Percentiles rank a stretch among this genome's conserved stretches.
Evolutionary conservation across 2,888 invertebrate genomes (phyloP).

Genomic region (Dinocampus coccinellae): DNA sequence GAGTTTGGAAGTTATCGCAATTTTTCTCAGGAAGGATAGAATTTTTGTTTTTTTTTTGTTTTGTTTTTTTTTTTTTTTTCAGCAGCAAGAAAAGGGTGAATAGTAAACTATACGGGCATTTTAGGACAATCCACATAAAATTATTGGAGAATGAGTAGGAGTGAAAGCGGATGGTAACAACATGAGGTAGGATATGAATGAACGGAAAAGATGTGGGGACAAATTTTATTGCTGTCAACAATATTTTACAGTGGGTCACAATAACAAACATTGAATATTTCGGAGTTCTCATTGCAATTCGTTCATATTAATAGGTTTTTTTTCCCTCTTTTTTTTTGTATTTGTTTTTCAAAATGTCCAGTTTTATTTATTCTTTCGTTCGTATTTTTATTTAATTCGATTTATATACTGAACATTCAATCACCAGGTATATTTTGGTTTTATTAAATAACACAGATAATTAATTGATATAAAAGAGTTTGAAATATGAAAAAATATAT

Average conservation of each 20-base stretch:
- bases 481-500: too few species aligned
- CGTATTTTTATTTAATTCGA: background rate
- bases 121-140: background rate
- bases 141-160: background rate
- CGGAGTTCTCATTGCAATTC: background rate
- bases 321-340: too few species aligned
- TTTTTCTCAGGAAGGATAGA: background rate
- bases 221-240: constrained; percentile 2
- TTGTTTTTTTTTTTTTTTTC: too few species aligned
- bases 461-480: too few species aligned
- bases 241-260: constrained; percentile 4
- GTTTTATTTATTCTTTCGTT: background rate
- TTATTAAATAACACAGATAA: background rate
- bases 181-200: background rate
- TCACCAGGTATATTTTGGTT: background rate
- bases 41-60: too few species aligned
- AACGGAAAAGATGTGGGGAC: background rate
- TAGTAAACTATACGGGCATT: background rate
- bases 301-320: background rate
- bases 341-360: background rate
- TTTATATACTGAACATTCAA: background rate
- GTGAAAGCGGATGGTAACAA: background rate
- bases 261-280: constrained; percentile 5
- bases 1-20: constrained; percentile 2
- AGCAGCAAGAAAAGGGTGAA: background rate